A percentile compares a stretch with the other conserved stretches of the same genome.
phyloP scores from a whole-genome alignment of 2,888 invertebrate genomes.

The Lepidocyrtoides sp. region DNA sequence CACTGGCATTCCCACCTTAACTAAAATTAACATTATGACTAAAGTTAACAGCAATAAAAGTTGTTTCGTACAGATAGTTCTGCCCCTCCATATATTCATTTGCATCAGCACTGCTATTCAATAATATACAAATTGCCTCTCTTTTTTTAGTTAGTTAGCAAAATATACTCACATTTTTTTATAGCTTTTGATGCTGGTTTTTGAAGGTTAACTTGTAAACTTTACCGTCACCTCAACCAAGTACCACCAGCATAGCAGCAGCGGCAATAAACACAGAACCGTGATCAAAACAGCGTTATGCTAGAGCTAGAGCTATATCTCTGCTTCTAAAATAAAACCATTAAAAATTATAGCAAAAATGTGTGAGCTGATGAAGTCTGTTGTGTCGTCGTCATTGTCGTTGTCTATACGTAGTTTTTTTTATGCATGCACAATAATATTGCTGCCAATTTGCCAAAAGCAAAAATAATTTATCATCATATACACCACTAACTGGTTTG shows the following conservation, averaged over 20 bases:
- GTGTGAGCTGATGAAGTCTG: neutral
- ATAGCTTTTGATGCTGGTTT: constrained; percentile 28
- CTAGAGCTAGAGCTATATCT: neutral
- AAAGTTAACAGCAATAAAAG: constrained; percentile 42
- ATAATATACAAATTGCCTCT: neutral
- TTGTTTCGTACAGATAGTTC: neutral
- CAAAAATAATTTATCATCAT: constrained; percentile 47
- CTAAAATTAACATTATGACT: constrained; percentile 22
- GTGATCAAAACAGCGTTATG: neutral
- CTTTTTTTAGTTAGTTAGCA: neutral
- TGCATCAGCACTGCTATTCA: neutral
- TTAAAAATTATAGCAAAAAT: constrained; percentile 36
- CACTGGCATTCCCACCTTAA: neutral
- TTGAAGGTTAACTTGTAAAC: constrained; percentile 73
- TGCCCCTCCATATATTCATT: neutral
- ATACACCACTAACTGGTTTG: constrained; percentile 37
- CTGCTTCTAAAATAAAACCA: constrained; percentile 33
- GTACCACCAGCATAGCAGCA: neutral
- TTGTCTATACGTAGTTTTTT: no score
- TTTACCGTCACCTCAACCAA: constrained; percentile 11
- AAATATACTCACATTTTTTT: constrained; percentile 23
- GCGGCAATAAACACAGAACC: neutral
- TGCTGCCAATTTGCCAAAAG: constrained; percentile 50
- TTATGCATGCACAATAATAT: constrained; percentile 19
- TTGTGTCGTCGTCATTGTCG: neutral